Evolutionary conservation across 2,113 vertebrate species (phyloP).

Genomic region (Apodemus sylvaticus): DNA sequence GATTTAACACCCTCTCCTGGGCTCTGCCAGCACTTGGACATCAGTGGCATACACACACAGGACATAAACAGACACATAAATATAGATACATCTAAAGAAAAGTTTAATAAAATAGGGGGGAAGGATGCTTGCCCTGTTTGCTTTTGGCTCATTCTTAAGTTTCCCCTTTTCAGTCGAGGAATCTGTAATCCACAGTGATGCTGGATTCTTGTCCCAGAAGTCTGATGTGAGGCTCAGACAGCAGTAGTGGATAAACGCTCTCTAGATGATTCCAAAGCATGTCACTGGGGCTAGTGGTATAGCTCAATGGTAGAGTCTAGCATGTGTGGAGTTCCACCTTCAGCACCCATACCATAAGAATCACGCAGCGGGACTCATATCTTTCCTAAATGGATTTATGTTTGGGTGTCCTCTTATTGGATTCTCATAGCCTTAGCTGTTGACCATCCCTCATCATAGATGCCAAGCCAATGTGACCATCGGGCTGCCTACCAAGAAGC

Average conservation of each 20-base stretch:
- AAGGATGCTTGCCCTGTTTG: neutral
- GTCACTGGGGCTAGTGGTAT: neutral
- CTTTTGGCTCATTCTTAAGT: neutral
- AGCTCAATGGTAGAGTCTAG: neutral
- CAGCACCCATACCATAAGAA: neutral
- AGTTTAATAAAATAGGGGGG: too few species aligned
- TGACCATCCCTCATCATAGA: slow-evolving; percentile 76
- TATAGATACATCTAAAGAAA: neutral
- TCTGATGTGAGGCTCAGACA: slow-evolving; percentile 10
- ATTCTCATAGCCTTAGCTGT: neutral
- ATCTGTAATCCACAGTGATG: neutral
- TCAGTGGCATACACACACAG: neutral
- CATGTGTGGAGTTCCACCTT: neutral
- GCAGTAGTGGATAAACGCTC: neutral
- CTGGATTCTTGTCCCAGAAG: neutral
- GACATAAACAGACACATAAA: neutral
- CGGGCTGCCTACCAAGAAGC: slow-evolving; percentile 96
- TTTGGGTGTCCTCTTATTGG: neutral
- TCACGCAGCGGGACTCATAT: neutral
- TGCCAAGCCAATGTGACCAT: slow-evolving; percentile 99
- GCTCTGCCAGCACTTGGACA: neutral
- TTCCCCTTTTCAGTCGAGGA: neutral
- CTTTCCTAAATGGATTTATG: neutral
- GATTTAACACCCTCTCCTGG: neutral
- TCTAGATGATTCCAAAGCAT: neutral